These are phyloP conservation scores for Tetragonula carbonaria DNA, from an alignment of 2,888 invertebrate genomes.

Conservation along the genomic window DNA sequence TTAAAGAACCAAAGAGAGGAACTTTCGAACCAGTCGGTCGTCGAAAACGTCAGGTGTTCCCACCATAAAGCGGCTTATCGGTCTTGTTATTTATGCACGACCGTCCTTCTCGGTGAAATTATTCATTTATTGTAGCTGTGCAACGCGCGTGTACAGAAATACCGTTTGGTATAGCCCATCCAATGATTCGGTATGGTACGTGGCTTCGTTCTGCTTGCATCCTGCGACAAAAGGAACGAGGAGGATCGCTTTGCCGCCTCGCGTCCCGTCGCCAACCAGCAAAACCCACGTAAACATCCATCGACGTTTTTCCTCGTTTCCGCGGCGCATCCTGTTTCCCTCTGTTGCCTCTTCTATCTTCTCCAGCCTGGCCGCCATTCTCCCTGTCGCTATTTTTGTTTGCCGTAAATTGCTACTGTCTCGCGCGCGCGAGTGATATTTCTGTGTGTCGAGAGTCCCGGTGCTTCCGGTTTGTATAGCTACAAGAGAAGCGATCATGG, in stretches of 20 bases:
- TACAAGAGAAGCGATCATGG: background rate
- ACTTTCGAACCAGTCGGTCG: background rate
- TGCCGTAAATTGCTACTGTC: conserved; percentile 6
- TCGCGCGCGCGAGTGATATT: conserved; percentile 13
- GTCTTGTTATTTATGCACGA: conserved; percentile 24
- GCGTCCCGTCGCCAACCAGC: background rate
- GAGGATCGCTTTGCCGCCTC: conserved; percentile 2
- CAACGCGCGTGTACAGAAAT: background rate
- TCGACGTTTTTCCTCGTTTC: conserved; percentile 40
- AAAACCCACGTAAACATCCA: conserved; percentile 27
- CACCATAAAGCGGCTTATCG: conserved; percentile 26
- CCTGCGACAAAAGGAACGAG: conserved; percentile 17
- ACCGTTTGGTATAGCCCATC: conserved; percentile 19
- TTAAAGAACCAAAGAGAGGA: background rate
- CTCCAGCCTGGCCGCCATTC: background rate
- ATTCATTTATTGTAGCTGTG: conserved; percentile 3
- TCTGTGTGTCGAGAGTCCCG: background rate
- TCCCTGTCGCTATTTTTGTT: conserved; percentile 8
- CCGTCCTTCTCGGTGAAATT: conserved; percentile 8
- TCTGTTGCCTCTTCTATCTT: background rate
- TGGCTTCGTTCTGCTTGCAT: background rate
- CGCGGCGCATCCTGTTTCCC: conserved; percentile 26
- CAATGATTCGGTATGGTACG: background rate
- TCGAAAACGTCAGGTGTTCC: conserved; percentile 7
- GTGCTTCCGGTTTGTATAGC: background rate